These are phyloP conservation scores for Tympanoctomys barrerae DNA, from an alignment of 2,797 vertebrate genomes.

Conservation along the genomic window DNA sequence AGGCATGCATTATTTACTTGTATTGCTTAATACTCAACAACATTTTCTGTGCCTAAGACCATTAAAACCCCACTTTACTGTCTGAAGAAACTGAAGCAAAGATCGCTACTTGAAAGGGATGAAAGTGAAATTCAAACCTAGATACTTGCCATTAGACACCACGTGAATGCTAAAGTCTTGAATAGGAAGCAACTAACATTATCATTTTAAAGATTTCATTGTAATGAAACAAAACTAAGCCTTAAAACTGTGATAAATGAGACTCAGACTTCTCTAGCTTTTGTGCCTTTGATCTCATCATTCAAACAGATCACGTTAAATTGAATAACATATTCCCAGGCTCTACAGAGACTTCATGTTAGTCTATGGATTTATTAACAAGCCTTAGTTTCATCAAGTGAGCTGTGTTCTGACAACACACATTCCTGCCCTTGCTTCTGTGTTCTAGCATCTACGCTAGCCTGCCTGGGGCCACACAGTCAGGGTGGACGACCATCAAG, in stretches of 20 bases:
- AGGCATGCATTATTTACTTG: background rate
- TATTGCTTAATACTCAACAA: background rate
- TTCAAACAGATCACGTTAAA: background rate
- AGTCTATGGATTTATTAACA: background rate
- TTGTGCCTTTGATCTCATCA: background rate
- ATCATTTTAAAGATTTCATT: background rate
- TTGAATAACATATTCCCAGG: background rate
- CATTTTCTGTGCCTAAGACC: background rate
- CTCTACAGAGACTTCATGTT: background rate
- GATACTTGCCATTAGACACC: background rate
- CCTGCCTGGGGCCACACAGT: background rate
- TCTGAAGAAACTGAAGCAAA: background rate
- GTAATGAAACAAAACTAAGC: conserved; percentile 16
- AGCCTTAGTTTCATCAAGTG: background rate
- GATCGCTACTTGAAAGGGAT: background rate
- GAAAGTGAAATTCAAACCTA: background rate
- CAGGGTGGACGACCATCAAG: background rate
- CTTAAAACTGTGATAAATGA: background rate
- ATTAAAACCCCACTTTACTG: background rate
- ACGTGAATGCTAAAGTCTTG: background rate
- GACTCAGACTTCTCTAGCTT: background rate
- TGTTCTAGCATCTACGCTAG: background rate
- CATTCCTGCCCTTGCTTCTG: background rate
- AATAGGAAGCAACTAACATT: background rate
- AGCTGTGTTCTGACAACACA: background rate